Conservation (phyloP, 2,113 vertebrate species). For the Poeciliopsis occidentalis region DNA sequence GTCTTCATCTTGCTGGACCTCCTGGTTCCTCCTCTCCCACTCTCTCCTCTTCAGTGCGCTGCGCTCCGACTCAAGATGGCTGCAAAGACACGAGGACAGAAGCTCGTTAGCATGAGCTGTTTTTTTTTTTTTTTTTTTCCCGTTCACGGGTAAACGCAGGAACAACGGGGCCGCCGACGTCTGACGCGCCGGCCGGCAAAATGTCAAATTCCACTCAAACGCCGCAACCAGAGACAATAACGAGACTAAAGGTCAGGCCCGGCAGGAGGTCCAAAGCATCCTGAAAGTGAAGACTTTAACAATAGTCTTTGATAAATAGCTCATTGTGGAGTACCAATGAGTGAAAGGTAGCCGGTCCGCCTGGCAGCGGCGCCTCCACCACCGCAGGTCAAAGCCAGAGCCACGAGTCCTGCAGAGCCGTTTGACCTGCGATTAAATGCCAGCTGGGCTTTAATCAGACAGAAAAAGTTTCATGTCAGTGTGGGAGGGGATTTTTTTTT, state of each 20-base stretch:
- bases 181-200: background rate
- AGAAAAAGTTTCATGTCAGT: background rate
- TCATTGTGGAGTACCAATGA: background rate
- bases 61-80: slow-evolving; percentile 96
- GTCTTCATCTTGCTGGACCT: slow-evolving; percentile 98
- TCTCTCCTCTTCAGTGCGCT: slow-evolving; percentile 94
- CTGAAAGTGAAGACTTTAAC: background rate
- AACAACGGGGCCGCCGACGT: too few species aligned
- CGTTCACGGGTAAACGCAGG: too few species aligned
- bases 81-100: slow-evolving; percentile 70
- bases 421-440: background rate
- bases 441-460: background rate
- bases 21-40: slow-evolving; percentile 97
- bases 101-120: slow-evolving; percentile 30
- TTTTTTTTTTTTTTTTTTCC: background rate
- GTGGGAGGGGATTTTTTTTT: background rate
- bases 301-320: background rate
- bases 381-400: background rate
- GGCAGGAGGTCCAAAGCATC: background rate
- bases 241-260: background rate
- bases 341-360: background rate
- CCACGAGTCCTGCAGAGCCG: background rate
- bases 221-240: background rate
- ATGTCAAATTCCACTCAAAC: background rate
- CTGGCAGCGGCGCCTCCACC: background rate